Conservation (phyloP, 1,140 invertebrate species). For the Homalodisca vitripennis region DNA sequence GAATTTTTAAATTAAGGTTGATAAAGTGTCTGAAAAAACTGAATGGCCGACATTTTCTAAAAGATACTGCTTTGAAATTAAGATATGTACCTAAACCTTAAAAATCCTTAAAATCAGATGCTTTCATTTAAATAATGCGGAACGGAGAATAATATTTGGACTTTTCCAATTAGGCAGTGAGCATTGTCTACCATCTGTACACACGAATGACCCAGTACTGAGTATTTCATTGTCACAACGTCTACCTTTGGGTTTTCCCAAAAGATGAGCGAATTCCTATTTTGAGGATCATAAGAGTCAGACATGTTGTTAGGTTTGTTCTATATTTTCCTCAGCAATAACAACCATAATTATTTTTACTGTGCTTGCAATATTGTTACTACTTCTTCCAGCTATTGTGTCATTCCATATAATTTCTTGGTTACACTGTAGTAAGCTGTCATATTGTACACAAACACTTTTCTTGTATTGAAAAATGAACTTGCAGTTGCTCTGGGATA, state of each 20-base stretch:
- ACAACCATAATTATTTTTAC: slow-evolving; percentile 39
- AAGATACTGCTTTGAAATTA: slow-evolving; percentile 33
- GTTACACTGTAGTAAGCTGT: slow-evolving; percentile 38
- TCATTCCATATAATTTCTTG: slow-evolving; percentile 39
- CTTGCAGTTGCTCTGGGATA: no score
- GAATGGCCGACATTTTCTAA: slow-evolving; percentile 27
- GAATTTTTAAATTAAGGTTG: slow-evolving; percentile 16
- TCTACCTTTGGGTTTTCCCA: slow-evolving; percentile 35
- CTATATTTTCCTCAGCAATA: slow-evolving; percentile 35
- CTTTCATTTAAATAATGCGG: slow-evolving; percentile 31
- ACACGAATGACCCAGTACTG: slow-evolving; percentile 41
- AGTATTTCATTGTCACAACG: slow-evolving; percentile 42
- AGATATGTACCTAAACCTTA: slow-evolving; percentile 15
- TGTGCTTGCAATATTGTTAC: no score
- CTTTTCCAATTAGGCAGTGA: slow-evolving; percentile 39
- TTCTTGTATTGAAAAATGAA: slow-evolving; percentile 39
- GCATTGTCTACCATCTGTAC: slow-evolving; percentile 42
- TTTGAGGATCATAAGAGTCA: slow-evolving; percentile 42
- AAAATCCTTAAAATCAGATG: slow-evolving; percentile 35
- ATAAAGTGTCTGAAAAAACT: slow-evolving; percentile 20
- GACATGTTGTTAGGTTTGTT: slow-evolving; percentile 39
- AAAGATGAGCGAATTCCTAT: slow-evolving; percentile 41
- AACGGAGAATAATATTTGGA: slow-evolving; percentile 28
- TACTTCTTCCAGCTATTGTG: slow-evolving; percentile 34
- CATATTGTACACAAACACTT: slow-evolving; percentile 41